A percentile compares a stretch with the other conserved stretches of the same genome.
Evolutionary conservation across 92 coral and sea anemone species (phyloP).

Genomic region (Zoanthus gigantus): DNA sequence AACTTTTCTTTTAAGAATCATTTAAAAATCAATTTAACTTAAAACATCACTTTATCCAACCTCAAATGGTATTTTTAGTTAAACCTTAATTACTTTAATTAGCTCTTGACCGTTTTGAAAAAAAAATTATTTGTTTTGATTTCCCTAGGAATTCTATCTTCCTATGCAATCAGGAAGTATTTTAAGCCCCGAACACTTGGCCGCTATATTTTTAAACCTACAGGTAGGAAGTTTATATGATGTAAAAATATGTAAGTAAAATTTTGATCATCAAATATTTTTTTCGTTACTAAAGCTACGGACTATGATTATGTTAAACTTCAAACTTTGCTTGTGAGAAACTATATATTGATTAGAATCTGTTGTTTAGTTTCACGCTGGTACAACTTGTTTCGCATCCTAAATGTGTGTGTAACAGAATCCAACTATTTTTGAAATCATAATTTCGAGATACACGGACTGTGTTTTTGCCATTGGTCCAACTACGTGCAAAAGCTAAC

Average conservation of each 20-base stretch:
- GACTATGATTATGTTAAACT: no score
- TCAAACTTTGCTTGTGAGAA: no score
- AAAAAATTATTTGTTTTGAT: background rate
- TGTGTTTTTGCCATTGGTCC: no score
- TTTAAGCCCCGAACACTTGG: slow-evolving; percentile 84
- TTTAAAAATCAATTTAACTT: no score
- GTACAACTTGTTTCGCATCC: no score
- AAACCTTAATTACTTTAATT: background rate
- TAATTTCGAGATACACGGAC: background rate
- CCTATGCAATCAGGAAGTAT: slow-evolving; percentile 98
- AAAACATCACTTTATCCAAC: background rate
- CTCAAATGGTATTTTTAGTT: background rate
- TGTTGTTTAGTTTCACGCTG: no score
- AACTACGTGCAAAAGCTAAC: no score
- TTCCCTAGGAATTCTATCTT: slow-evolving; percentile 83
- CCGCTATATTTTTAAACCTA: slow-evolving; percentile 91
- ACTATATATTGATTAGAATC: no score
- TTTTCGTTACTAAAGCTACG: no score
- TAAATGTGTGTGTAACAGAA: background rate
- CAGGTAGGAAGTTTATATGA: slow-evolving; percentile 67
- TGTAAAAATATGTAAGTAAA: background rate
- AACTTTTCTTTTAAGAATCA: no score
- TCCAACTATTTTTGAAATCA: background rate
- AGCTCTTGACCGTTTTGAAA: no score
- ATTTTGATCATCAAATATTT: no score